Conservation (phyloP, 2,888 invertebrate genomes). For the Sphecodes monilicornis region DNA sequence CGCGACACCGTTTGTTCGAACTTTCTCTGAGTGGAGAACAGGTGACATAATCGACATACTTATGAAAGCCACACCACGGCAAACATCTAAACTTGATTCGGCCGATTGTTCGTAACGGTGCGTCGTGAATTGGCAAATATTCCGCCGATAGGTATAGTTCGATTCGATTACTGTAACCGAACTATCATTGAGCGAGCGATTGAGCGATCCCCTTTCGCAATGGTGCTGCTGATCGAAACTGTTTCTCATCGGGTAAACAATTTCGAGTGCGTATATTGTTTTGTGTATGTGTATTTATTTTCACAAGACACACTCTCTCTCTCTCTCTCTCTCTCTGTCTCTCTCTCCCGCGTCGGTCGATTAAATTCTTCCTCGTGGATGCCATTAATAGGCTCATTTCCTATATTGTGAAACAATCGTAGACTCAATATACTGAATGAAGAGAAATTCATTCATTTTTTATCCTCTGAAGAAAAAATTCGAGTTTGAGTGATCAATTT, state of each 20-base stretch:
- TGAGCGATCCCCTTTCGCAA: conserved; percentile 24
- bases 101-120: conserved; percentile 30
- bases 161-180: conserved; percentile 14
- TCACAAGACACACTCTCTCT: too few relatives aligned
- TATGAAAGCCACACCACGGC: conserved; percentile 58
- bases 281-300: conserved; percentile 5
- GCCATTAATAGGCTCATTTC: conserved; percentile 40
- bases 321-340: too few relatives aligned
- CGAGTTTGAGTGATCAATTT: not conserved
- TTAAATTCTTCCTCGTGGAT: conserved; percentile 15
- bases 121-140: conserved; percentile 17
- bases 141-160: conserved; percentile 9
- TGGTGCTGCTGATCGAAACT: not conserved
- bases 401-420: conserved; percentile 21
- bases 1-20: conserved; percentile 52
- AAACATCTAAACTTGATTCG: conserved; percentile 44
- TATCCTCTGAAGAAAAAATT: not conserved
- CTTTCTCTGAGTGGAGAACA: conserved; percentile 68
- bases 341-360: conserved; percentile 22
- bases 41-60: conserved; percentile 60
- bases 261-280: not conserved
- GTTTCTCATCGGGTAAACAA: conserved; percentile 16
- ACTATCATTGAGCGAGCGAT: conserved; percentile 6
- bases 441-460: not conserved
- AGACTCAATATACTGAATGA: not conserved